Base-by-base conservation (phyloP, 2,888 invertebrate genomes). In the Agonopterix arenella region DNA sequence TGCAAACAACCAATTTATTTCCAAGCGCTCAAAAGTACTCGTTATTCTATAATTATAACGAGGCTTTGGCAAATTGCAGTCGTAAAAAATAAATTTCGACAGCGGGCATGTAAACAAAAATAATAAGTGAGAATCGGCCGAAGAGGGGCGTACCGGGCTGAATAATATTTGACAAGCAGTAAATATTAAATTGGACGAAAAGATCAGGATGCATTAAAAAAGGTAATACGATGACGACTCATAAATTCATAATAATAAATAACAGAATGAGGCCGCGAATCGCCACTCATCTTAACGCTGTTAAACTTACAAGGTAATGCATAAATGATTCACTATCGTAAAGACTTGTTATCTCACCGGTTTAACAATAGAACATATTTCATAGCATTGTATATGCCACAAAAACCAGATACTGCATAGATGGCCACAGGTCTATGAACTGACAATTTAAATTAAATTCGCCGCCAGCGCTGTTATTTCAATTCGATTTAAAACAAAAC, bases 91-190 rank as follows among this genome's bases (percentile, higher is more conserved):
- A 61, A 68, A 68, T 68, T 69, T 70, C 64, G 69, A 72, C 68
- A 70, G 66, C 62, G 59, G 28, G 68, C 66, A 66, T 68, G 72
- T 72, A 78, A 77, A 75, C 73, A 73, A 79, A 74, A 73, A 70
- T 73, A 73, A 76, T 65, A 75, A 74, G 64, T 62, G 59, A 58
- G 64, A 65, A 71, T 69, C 66, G 63, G 51, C 59, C 59, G 58
- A 60, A 68, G 71, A 64, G 72, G 18, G 75, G 74, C 73, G 76
- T 71, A 68, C 68, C 70, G 59, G 58, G 62, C 61, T 68, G 67
- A 76, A 79, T 80, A 78, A 77, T 80, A 75, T 78, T 83, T 80
- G 76, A 78, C 76, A 76, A 73, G 80, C 79, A 73, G 76, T 83
- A 78, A 82, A 84, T 80, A 79, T 77, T 72, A 80, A 80, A 80